Conservation (phyloP, 64 coral and sea anemone species). For the Montipora cactus region DNA sequence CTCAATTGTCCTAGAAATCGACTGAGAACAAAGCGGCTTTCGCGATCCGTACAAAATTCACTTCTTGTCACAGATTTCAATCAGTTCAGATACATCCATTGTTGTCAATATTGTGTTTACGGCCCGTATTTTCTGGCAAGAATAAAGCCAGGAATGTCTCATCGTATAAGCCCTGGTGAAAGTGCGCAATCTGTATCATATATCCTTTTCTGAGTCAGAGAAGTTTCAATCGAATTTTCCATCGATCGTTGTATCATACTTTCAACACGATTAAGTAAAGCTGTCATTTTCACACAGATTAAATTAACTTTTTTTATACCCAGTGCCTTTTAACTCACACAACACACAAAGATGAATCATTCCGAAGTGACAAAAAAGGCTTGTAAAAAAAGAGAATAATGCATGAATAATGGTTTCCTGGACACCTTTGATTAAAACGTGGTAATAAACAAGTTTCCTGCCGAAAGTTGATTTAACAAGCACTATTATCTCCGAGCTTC, state of each 20-base stretch:
- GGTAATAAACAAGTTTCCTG: background rate
- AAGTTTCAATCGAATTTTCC: background rate
- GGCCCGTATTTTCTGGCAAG: no score
- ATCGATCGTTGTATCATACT: background rate
- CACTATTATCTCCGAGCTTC: background rate
- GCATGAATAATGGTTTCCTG: background rate
- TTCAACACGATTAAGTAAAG: background rate
- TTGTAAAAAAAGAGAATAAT: background rate
- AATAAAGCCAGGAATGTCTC: no score
- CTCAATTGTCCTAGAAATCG: conserved; percentile 6
- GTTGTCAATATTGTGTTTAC: no score
- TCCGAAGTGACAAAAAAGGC: conserved; percentile 15
- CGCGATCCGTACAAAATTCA: background rate
- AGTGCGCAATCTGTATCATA: no score
- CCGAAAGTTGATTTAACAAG: background rate
- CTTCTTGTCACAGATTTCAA: background rate
- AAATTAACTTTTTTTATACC: background rate
- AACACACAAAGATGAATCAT: conserved; percentile 6
- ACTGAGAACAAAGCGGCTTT: background rate
- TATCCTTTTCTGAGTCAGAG: background rate
- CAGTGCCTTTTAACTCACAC: background rate
- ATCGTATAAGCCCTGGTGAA: no score
- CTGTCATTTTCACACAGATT: conserved; percentile 37
- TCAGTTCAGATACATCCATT: no score
- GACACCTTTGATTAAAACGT: conserved; percentile 16